Percentiles rank a stretch among this genome's conserved stretches.
phyloP scores from a whole-genome alignment of 2,797 vertebrate genomes.

The Austrolebias charrua region DNA sequence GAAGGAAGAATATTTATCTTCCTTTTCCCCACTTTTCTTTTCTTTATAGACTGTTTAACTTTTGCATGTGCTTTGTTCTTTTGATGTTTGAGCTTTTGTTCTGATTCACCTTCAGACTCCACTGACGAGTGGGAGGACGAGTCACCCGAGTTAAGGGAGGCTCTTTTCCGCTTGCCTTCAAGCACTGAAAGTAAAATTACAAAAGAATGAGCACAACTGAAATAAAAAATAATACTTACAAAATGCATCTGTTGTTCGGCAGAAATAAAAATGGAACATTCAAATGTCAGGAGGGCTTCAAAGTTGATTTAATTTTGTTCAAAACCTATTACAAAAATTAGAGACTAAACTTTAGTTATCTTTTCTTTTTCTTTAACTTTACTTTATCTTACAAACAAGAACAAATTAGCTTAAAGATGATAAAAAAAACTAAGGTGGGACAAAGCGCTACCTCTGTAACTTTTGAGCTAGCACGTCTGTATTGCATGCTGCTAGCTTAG shows the following conservation, averaged over 20 bases:
- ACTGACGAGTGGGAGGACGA: slow-evolving; percentile 76
- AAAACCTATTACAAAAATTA: too few species aligned
- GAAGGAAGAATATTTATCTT: slow-evolving; percentile 60
- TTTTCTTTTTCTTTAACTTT: too few species aligned
- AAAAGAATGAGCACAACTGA: not conserved
- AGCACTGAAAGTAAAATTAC: slow-evolving; percentile 75
- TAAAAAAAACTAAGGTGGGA: too few species aligned
- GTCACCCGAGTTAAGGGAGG: slow-evolving; percentile 79
- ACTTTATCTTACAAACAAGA: too few species aligned
- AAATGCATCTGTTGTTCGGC: not conserved
- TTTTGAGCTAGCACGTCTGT: too few species aligned
- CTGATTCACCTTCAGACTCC: slow-evolving; percentile 83
- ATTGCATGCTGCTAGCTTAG: too few species aligned
- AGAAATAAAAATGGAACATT: not conserved
- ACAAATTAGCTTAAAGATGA: too few species aligned
- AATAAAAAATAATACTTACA: not conserved
- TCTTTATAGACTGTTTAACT: slow-evolving; percentile 83
- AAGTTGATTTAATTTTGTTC: too few species aligned
- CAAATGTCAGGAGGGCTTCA: not conserved
- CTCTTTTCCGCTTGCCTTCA: slow-evolving; percentile 86
- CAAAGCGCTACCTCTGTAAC: too few species aligned
- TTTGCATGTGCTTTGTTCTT: slow-evolving; percentile 83
- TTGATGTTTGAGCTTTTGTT: slow-evolving; percentile 68
- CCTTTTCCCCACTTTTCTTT: slow-evolving; percentile 76
- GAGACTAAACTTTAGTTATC: too few species aligned